Base-by-base conservation (phyloP, 2,888 invertebrate species). In the Eugnorisma glareosa region DNA sequence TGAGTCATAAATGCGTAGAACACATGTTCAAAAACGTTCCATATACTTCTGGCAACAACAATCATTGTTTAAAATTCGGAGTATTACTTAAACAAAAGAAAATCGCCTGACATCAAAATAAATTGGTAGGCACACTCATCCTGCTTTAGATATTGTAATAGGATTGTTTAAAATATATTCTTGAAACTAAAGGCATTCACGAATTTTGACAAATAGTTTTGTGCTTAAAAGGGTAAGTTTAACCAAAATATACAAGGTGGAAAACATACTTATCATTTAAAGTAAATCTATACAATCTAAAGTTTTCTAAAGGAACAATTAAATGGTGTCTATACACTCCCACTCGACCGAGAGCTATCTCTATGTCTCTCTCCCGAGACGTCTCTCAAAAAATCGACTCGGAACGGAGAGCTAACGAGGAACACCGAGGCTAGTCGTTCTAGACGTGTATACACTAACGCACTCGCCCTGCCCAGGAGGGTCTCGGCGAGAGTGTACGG, bases 41-140 rank as follows among this genome's bases (percentile, higher is more conserved):
- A 73, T 18, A 13, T 48, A 21, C 59, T 75, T 77, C 81, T 81
- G 78, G 76, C 48, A 69, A 45, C 13, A 59, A 67, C 11, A 45
- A 63, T 73, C 71, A 75, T 70, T 86, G 77, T 89, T 79, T 61
- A 31, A 66, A 64, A 70, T 85, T 81, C 72, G 28, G 31, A 77
- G 72, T 67, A 81, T 40, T 59, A 57, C 24, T 64, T 35, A 21
- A 59, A 83, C 79, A 82, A 86, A 86, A 76, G 77, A 79, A 82
- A 75, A 81, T 77, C 57, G 74, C 13, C 70, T 48, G 79, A 69
- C 74, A 75, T 80, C 18, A 77, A 35, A 43, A 75, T 73, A 72
- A 28, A 86, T 75, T 24, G 69, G 64, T 70, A 31, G 67, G 61
- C 45, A 64, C 24, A 75, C 48, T 79, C 63, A 59, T 45, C 10